Conservation (phyloP, 2,113 vertebrate species). For the Rana temporaria region DNA sequence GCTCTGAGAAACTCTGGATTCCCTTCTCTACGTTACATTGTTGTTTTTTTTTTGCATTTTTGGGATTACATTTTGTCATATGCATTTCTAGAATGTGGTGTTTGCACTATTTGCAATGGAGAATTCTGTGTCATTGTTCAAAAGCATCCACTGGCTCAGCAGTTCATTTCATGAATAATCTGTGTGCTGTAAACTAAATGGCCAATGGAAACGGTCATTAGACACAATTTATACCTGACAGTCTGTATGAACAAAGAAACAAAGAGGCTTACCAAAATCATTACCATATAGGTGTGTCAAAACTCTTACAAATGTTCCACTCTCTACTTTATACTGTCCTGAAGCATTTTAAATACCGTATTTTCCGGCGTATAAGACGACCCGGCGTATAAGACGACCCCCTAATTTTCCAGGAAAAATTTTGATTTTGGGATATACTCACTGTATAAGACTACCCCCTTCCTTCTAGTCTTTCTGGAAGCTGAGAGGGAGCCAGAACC, state of each 20-base stretch:
- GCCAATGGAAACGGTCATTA: constrained; percentile 50
- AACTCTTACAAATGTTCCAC: background rate
- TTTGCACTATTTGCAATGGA: constrained; percentile 62
- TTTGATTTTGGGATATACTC: no score
- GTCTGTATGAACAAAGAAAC: background rate
- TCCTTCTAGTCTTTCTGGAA: no score
- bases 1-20: constrained; percentile 15
- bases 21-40: constrained; percentile 27
- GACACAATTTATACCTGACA: constrained; percentile 54
- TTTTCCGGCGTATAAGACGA: no score
- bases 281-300: background rate
- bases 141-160: constrained; percentile 70
- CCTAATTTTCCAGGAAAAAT: no score
- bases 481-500: no score
- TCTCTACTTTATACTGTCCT: no score
- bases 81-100: constrained; percentile 83
- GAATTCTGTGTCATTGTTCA: constrained; percentile 63
- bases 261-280: background rate
- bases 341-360: no score
- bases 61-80: constrained; percentile 57
- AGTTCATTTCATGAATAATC: constrained; percentile 74
- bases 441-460: no score
- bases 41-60: constrained; percentile 62
- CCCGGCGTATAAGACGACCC: no score
- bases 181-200: constrained; percentile 62